Evolutionary conservation across 2,113 vertebrate genomes (phyloP), one percentile per base, ranked within the genome.

Genomic region (Heloderma charlesbogerti): DNA sequence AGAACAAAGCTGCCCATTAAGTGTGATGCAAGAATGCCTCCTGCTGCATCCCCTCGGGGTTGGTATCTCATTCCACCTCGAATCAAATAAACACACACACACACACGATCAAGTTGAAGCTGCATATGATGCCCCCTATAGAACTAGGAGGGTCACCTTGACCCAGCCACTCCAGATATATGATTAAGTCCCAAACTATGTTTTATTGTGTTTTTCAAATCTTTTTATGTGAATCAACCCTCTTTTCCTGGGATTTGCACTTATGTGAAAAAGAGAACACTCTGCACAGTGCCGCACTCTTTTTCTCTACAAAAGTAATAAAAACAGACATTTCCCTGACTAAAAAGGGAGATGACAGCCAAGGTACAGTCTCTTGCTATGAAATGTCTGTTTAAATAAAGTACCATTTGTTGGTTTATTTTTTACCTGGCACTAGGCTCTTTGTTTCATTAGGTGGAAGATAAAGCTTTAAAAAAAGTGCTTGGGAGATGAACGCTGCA

Each of bases 341-440:
- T 69, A 40, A 86, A 79, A 90, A 86, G 45, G n/a, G 45, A 69
- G 43, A 69, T 90, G 89, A 86, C 74, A 79, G 78, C 60, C 45
- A 57, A 75, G 79, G 63, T 29, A 43, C 74, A 57, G 89, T 67
- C 74, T 69, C 83, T 82, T 90, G 74, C 89, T 79, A 90, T 29
- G 72, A 90, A 79, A 54, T 90, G 72, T 90, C 89, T 90, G 45
- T 57, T 79, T 90, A 90, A 90, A 90, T 90, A 90, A 90, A 90
- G 45, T 79, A 69, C 60, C 67, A 72, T 89, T 89, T 57, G 88
- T 74, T 83, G 80, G 88, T 34, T 89, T n/a, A 67, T 57, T 22
- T 87, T 43, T 81, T 40, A 71, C 90, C 87, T 51, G 29, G 66
- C 90, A 20, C 69, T 25, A 69, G 40, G 83, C 90, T 90, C 87